A percentile compares a stretch with the other conserved stretches of the same genome.
These are phyloP conservation scores for Troides aeacus DNA, from an alignment of 2,888 invertebrate genomes.

Conservation along the genomic window DNA sequence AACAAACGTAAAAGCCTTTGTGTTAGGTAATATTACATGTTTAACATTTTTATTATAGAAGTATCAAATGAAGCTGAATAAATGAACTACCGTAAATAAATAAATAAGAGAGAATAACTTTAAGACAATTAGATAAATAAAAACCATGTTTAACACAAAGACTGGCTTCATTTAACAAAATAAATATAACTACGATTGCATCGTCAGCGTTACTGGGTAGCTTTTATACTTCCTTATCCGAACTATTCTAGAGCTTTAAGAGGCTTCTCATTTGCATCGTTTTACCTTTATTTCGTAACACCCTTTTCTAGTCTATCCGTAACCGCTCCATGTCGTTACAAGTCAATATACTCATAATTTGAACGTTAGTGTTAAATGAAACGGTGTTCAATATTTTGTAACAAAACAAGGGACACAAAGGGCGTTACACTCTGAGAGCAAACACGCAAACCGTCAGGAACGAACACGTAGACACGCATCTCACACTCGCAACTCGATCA, in stretches of 20 bases:
- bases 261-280: constrained; percentile 27
- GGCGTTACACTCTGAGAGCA: constrained; percentile 73
- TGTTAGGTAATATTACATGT: too few relatives aligned
- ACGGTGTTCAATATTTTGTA: constrained; percentile 80
- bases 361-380: constrained; percentile 77
- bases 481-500: constrained; percentile 51
- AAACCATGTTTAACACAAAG: neutral
- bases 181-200: neutral
- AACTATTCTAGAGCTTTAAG: constrained; percentile 8
- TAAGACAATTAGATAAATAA: neutral
- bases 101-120: neutral
- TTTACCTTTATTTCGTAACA: constrained; percentile 49
- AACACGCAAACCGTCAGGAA: constrained; percentile 54
- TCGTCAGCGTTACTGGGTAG: neutral
- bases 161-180: neutral
- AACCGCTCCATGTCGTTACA: constrained; percentile 60
- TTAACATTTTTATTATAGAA: too few relatives aligned
- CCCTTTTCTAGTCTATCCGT: constrained; percentile 49
- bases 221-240: constrained; percentile 5
- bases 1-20: too few relatives aligned
- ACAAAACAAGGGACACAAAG: constrained; percentile 79
- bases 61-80: too few relatives aligned
- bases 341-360: constrained; percentile 69
- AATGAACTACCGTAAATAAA: neutral
- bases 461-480: constrained; percentile 50